Conservation (phyloP, 2,113 vertebrate genomes). For the Choloepus hoffmanni region DNA sequence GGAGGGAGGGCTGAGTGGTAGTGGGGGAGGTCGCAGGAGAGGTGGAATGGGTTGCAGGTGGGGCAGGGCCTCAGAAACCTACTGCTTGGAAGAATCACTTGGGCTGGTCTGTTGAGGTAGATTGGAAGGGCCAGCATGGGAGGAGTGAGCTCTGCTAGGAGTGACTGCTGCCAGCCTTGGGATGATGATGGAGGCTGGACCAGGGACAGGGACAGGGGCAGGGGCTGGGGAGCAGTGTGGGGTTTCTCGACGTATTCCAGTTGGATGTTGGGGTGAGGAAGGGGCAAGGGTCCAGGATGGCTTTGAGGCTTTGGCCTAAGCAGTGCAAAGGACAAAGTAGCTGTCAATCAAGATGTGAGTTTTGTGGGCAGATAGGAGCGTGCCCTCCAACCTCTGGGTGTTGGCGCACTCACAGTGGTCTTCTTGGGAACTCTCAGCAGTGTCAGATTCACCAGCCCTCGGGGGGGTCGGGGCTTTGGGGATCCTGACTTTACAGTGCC, state of each 20-base stretch:
- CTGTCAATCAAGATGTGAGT: fast-evolving
- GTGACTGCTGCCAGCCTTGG: no score
- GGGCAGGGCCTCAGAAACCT: background rate
- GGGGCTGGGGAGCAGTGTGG: background rate
- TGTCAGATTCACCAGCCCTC: background rate
- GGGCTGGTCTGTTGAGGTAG: background rate
- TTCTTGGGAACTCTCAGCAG: background rate
- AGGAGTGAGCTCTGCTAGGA: background rate
- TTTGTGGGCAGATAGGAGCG: no score
- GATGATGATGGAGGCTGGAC: background rate
- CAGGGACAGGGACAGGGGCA: no score
- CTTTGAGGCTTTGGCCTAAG: background rate
- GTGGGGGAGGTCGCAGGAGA: background rate
- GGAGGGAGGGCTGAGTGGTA: background rate
- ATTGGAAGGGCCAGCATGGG: background rate
- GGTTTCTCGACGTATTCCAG: background rate
- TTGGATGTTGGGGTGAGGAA: background rate
- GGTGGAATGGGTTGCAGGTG: background rate
- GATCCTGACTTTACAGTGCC: background rate
- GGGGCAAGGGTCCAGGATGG: no score
- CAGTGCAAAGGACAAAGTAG: background rate
- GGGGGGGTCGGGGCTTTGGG: background rate
- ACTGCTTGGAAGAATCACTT: background rate
- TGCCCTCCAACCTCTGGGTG: background rate
- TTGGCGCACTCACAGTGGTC: background rate